phyloP scores from a whole-genome alignment of 2,888 invertebrate species.

The Agrilus mali region DNA sequence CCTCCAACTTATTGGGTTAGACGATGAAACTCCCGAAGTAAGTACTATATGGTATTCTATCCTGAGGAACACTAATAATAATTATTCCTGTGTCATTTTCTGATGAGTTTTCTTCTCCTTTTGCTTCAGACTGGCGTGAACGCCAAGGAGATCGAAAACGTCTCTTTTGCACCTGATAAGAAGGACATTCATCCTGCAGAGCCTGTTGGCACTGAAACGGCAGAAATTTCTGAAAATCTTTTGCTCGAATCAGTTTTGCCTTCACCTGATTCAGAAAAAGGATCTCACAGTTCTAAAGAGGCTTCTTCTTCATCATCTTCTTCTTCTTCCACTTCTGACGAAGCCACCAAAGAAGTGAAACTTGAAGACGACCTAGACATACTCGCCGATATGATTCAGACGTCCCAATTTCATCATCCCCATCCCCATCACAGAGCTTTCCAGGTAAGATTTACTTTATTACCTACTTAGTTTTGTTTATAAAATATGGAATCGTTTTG shows the following conservation, averaged over 20 bases:
- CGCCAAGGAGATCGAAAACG: conserved; percentile 25
- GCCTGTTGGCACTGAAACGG: conserved; percentile 17
- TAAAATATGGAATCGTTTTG: background rate
- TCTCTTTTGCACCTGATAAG: conserved; percentile 16
- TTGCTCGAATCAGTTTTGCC: background rate
- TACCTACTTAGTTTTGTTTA: conserved; percentile 3
- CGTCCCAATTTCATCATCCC: conserved; percentile 47
- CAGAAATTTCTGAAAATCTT: conserved; percentile 3
- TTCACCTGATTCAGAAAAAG: conserved; percentile 4
- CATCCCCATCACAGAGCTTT: conserved; percentile 51
- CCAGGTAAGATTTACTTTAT: conserved; percentile 46
- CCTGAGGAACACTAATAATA: background rate
- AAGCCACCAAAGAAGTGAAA: conserved; percentile 17
- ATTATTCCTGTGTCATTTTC: background rate
- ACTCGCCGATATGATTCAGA: conserved; percentile 49
- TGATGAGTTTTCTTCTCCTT: background rate
- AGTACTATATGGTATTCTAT: conserved; percentile 3
- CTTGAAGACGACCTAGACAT: conserved; percentile 37
- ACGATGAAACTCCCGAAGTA: conserved; percentile 43
- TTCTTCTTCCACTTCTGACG: conserved; percentile 9
- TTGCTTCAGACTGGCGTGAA: conserved; percentile 22
- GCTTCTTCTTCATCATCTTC: no score
- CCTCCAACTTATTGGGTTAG: conserved; percentile 58
- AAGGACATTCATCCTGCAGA: conserved; percentile 15
- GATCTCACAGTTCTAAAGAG: no score